These are phyloP conservation scores for Amphiprion ocellaris DNA, from an alignment of 2,113 vertebrate genomes.

Conservation along the genomic window DNA sequence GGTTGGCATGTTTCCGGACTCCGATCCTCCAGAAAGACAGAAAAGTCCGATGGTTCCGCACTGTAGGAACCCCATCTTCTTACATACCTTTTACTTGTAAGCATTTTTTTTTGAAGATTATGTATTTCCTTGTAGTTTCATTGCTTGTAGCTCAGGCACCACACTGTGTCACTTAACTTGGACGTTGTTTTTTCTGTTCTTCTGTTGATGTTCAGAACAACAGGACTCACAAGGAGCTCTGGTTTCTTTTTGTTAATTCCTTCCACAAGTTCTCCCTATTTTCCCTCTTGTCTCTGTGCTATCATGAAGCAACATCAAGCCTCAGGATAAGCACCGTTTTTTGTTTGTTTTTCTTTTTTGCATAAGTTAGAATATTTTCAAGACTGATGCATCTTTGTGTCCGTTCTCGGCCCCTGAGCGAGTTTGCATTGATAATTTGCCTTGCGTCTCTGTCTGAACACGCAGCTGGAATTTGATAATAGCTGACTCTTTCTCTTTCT, in stretches of 20 bases:
- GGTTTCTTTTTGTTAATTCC: not conserved
- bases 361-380: slow-evolving; percentile 8
- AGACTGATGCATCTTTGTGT: not conserved
- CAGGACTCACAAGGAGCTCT: not conserved
- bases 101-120: not conserved
- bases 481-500: slow-evolving; percentile 21
- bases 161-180: no score
- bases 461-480: not conserved
- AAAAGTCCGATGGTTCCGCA: slow-evolving; percentile 77
- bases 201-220: not conserved
- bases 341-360: no score
- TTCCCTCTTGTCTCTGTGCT: not conserved
- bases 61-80: slow-evolving; percentile 79
- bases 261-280: not conserved
- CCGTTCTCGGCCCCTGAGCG: not conserved
- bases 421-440: not conserved
- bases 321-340: not conserved
- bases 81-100: slow-evolving; percentile 82
- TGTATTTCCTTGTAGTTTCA: no score
- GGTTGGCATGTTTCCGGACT: slow-evolving; percentile 79
- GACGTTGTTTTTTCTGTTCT: no score
- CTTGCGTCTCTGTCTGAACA: not conserved
- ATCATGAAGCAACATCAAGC: not conserved
- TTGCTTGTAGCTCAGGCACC: no score
- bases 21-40: slow-evolving; percentile 62